These are phyloP conservation scores for Hyles lineata DNA, from an alignment of 2,888 invertebrate genomes.

Conservation along the genomic window DNA sequence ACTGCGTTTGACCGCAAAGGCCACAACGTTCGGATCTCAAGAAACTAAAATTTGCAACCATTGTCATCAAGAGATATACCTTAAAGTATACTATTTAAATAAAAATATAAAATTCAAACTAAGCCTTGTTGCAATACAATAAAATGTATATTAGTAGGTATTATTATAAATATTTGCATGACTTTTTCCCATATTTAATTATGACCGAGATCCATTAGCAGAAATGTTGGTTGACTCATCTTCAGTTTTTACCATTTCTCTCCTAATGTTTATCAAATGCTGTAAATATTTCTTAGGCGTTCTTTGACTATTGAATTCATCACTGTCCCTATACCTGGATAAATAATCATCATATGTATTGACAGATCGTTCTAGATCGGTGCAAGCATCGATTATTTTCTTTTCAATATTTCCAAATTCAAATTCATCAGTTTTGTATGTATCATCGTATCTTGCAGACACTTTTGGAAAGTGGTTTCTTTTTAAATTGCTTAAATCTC, in stretches of 20 bases:
- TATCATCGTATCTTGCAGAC: slow-evolving; percentile 38
- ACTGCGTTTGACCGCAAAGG: slow-evolving; percentile 42
- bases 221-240: background rate
- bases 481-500: slow-evolving; percentile 34
- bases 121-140: no score
- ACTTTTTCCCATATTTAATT: background rate
- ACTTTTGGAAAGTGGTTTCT: slow-evolving; percentile 48
- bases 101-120: background rate
- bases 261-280: slow-evolving; percentile 83
- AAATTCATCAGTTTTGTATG: slow-evolving; percentile 40
- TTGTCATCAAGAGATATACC: background rate
- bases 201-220: background rate
- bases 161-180: background rate
- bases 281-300: slow-evolving; percentile 84
- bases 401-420: slow-evolving; percentile 58
- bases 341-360: slow-evolving; percentile 67
- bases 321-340: slow-evolving; percentile 43
- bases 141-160: background rate
- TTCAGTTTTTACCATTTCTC: slow-evolving; percentile 81
- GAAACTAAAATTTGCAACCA: slow-evolving; percentile 1
- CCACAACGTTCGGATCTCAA: slow-evolving; percentile 32
- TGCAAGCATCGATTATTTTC: slow-evolving; percentile 66
- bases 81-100: background rate
- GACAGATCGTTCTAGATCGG: slow-evolving; percentile 61
- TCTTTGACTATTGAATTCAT: slow-evolving; percentile 38